These are phyloP conservation scores for Vireo griseus DNA, from an alignment of 2,797 vertebrate species.

Conservation along the genomic window DNA sequence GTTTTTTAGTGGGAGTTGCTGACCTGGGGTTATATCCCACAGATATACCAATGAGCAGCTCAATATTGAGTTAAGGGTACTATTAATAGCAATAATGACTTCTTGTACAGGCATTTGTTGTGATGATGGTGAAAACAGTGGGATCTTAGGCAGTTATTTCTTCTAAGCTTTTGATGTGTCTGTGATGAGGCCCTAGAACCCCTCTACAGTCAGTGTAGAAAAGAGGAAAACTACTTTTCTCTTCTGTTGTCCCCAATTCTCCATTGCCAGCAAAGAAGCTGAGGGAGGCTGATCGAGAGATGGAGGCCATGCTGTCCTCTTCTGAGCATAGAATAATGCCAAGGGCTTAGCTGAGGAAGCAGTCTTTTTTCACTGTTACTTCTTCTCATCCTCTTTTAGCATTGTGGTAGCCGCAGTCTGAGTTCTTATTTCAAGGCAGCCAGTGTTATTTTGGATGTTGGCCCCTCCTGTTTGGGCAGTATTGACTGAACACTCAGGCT, in stretches of 20 bases:
- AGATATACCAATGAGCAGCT: background rate
- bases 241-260: background rate
- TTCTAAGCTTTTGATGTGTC: background rate
- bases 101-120: background rate
- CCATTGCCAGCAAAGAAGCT: background rate
- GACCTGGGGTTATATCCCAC: background rate
- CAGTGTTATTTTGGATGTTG: background rate
- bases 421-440: background rate
- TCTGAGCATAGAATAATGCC: background rate
- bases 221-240: background rate
- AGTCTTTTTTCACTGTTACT: background rate
- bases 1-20: background rate
- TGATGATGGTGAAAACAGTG: background rate
- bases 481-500: background rate
- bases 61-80: background rate
- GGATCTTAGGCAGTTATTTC: background rate
- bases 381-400: background rate
- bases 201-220: background rate
- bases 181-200: background rate
- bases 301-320: background rate
- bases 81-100: background rate
- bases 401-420: background rate
- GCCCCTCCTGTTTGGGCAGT: no score
- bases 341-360: background rate
- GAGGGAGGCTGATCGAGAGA: background rate